These are phyloP conservation scores for Leptobrachium leishanense DNA, from an alignment of 2,113 vertebrate species.

Conservation along the genomic window DNA sequence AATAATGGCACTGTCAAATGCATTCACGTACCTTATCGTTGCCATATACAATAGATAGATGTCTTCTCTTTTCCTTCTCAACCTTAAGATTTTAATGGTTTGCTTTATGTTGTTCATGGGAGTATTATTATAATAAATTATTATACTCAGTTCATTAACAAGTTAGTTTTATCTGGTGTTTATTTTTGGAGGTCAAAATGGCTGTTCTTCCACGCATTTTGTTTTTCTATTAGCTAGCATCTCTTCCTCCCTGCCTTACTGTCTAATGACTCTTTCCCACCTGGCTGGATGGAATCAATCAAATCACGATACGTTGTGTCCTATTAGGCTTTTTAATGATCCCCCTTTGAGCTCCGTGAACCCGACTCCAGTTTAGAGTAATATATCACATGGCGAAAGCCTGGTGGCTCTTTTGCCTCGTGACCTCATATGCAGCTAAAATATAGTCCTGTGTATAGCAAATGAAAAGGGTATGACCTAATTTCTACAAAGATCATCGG, in stretches of 20 bases:
- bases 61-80: too few relatives aligned
- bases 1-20: too few relatives aligned
- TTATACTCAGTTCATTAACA: too few relatives aligned
- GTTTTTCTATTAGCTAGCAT: slow-evolving; percentile 7
- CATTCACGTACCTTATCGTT: too few relatives aligned
- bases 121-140: too few relatives aligned
- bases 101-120: too few relatives aligned
- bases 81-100: too few relatives aligned
- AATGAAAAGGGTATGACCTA: slow-evolving; percentile 94
- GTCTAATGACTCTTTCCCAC: slow-evolving; percentile 36
- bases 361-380: slow-evolving; percentile 64
- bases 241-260: background rate
- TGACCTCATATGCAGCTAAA: slow-evolving; percentile 77
- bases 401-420: slow-evolving; percentile 66
- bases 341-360: slow-evolving; percentile 72
- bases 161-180: too few relatives aligned
- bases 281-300: slow-evolving; percentile 74
- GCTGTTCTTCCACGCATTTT: background rate
- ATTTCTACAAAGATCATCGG: slow-evolving; percentile 88
- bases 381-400: slow-evolving; percentile 65
- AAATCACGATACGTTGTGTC: slow-evolving; percentile 64
- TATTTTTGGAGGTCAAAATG: too few relatives aligned
- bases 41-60: too few relatives aligned
- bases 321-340: slow-evolving; percentile 71
- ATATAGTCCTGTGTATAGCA: slow-evolving; percentile 84